A percentile compares a stretch with the other conserved stretches of the same genome.
These are phyloP conservation scores for Lycaena phlaeas DNA, from an alignment of 2,888 invertebrate genomes.

Conservation along the genomic window DNA sequence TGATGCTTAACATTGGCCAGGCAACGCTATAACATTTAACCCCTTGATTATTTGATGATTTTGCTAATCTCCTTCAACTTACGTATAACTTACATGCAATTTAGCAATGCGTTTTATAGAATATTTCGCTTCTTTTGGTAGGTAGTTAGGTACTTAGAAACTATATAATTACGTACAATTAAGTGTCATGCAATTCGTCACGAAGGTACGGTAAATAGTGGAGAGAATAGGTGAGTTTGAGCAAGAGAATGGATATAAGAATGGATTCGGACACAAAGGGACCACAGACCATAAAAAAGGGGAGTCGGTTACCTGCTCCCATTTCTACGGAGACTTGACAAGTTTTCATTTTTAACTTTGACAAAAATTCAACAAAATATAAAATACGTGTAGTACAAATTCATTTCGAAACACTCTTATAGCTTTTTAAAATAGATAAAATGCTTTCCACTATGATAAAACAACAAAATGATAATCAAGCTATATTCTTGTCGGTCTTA, in stretches of 20 bases:
- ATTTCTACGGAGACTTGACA: conserved; percentile 12
- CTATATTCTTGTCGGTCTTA: conserved; percentile 40
- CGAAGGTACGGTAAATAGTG: neutral
- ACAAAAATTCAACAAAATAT: neutral
- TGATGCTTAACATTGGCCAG: no score
- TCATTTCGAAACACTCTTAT: neutral
- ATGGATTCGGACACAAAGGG: conserved; percentile 29
- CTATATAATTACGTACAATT: no score
- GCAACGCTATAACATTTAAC: no score
- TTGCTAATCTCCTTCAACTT: no score
- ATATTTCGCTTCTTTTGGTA: no score
- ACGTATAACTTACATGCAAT: no score
- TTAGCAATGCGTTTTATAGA: no score
- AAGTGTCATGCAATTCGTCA: neutral
- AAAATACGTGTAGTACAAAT: neutral
- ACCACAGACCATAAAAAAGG: conserved; percentile 46
- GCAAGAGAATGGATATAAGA: conserved; percentile 25
- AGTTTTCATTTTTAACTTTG: neutral
- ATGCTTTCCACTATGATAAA: conserved; percentile 14
- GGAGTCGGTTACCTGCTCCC: conserved; percentile 57
- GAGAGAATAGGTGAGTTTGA: conserved; percentile 20
- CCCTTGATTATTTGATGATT: no score
- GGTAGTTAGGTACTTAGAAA: no score
- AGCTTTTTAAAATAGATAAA: neutral
- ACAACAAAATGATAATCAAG: conserved; percentile 15